Evolutionary conservation across 1,140 invertebrate species (phyloP).

Genomic region (Drosophila chauvacae): DNA sequence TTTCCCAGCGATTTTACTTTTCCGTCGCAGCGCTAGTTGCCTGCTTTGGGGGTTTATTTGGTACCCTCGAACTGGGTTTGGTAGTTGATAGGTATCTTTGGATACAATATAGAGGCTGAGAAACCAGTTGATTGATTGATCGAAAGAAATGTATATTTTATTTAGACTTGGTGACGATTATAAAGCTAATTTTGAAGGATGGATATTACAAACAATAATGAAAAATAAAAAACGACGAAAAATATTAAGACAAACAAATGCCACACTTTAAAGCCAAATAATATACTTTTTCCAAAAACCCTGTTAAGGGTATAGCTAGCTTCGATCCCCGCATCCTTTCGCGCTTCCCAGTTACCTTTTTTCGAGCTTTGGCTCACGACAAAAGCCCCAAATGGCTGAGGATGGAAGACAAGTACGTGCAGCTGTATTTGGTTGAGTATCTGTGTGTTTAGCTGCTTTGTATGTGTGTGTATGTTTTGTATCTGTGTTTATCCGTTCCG

Average conservation of each 20-base stretch:
- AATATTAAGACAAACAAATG: too few species aligned
- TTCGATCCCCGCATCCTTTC: slow-evolving; percentile 14
- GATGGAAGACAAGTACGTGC: slow-evolving; percentile 24
- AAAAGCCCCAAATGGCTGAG: slow-evolving; percentile 44
- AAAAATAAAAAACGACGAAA: too few species aligned
- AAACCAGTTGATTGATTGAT: not conserved
- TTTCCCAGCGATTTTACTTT: slow-evolving; percentile 62
- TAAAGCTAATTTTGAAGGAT: not conserved
- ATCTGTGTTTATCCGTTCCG: slow-evolving; percentile 23
- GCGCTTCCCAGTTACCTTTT: slow-evolving; percentile 4
- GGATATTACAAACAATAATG: not conserved
- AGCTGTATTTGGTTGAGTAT: slow-evolving; percentile 12
- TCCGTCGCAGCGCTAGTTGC: slow-evolving; percentile 3
- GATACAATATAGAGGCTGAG: not conserved
- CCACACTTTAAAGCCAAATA: too few species aligned
- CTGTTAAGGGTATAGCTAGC: not conserved
- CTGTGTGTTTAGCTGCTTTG: slow-evolving; percentile 19
- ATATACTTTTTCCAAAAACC: too few species aligned
- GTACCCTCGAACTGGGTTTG: slow-evolving; percentile 13
- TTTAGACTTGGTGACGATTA: not conserved
- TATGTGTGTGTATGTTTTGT: slow-evolving; percentile 4
- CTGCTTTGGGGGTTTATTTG: slow-evolving; percentile 21
- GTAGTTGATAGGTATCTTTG: not conserved
- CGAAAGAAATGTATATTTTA: too few species aligned
- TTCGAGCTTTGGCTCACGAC: slow-evolving; percentile 42